phyloP scores from a whole-genome alignment of 1,140 invertebrate species.

The Melitaea cinxia region DNA sequence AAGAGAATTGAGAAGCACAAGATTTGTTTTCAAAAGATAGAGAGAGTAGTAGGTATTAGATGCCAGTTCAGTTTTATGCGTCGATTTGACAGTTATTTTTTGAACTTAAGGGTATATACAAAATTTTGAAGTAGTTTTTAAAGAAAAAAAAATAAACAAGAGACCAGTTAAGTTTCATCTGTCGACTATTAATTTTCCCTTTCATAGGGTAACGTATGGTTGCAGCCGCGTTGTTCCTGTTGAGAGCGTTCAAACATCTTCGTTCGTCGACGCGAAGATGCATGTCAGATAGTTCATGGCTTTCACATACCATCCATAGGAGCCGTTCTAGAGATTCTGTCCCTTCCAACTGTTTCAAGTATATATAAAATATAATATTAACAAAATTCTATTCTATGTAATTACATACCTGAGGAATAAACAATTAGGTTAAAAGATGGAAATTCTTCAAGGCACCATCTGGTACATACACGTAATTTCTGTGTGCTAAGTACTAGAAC shows the following conservation, averaged over 20 bases:
- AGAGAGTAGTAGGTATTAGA: too few species aligned
- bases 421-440: too few species aligned
- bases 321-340: constrained; percentile 71
- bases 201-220: constrained; percentile 84
- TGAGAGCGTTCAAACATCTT: constrained; percentile 83
- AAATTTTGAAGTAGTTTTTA: background rate
- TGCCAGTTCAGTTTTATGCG: too few species aligned
- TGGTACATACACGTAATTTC: too few species aligned
- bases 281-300: constrained; percentile 84
- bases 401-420: too few species aligned
- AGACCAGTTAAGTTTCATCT: constrained; percentile 87
- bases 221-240: constrained; percentile 81
- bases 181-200: constrained; percentile 83
- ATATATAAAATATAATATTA: background rate
- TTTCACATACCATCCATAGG: constrained; percentile 78
- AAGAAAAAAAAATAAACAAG: constrained; percentile 4
- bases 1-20: too few species aligned
- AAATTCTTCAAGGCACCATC: too few species aligned
- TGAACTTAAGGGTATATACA: too few species aligned
- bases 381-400: too few species aligned
- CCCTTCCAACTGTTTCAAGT: constrained; percentile 70
- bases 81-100: too few species aligned
- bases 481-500: too few species aligned
- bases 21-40: too few species aligned
- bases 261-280: constrained; percentile 84